phyloP scores from a whole-genome alignment of 2,113 vertebrate species.

The Nycticebus coucang region DNA sequence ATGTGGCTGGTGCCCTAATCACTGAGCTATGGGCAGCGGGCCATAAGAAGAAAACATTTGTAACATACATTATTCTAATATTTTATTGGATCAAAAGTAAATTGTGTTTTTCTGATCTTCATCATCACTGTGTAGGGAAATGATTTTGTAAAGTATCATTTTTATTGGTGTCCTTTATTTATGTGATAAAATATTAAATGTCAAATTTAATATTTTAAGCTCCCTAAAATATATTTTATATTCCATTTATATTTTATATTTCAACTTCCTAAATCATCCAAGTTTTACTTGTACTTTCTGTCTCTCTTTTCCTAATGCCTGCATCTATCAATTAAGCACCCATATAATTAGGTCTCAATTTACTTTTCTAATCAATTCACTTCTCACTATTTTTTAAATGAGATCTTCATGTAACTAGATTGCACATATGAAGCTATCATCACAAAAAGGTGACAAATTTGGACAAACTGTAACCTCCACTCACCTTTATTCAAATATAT shows the following conservation, averaged over 20 bases:
- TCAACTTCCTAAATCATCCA: conserved; percentile 42
- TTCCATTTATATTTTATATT: too few relatives aligned
- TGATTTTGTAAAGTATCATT: not conserved
- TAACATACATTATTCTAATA: not conserved
- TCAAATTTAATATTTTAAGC: not conserved
- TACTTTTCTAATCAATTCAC: conserved; percentile 19
- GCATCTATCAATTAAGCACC: not conserved
- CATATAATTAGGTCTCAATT: not conserved
- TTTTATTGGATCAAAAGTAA: not conserved
- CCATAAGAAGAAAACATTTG: not conserved
- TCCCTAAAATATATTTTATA: too few relatives aligned
- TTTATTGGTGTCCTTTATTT: conserved; percentile 59
- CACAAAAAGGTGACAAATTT: not conserved
- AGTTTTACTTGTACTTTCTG: conserved; percentile 52
- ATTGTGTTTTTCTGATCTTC: not conserved
- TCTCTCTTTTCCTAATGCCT: not conserved
- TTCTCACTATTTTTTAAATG: not conserved
- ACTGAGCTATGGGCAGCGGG: too few relatives aligned
- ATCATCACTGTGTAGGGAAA: not conserved
- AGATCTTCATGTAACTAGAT: not conserved
- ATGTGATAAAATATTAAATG: conserved; percentile 66
- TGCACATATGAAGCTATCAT: not conserved
- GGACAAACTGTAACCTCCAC: not conserved
- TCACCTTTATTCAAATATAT: not conserved
- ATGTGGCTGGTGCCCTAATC: too few relatives aligned